Evolutionary conservation across 2,888 invertebrate species (phyloP), one percentile per base, ranked within the genome.

Genomic region (Acleris literana): DNA sequence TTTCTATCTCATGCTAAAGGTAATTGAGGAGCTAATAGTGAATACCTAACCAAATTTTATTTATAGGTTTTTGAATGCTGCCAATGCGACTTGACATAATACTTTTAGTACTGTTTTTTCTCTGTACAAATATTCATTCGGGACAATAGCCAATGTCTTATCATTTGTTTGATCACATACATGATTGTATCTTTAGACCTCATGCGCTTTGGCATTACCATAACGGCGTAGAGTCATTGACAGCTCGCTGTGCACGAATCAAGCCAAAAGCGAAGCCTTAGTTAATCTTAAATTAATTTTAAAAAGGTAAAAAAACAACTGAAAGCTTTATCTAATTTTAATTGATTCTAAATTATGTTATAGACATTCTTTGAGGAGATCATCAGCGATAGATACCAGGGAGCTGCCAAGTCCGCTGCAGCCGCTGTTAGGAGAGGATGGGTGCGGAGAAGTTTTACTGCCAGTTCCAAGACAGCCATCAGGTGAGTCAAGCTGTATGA

Each of bases 321-420:
- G 61, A 62, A 13, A n/a, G 25, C 13, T 9, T 0, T 44, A n/a
- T 0, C 17, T n/a, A 39, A 39, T 1, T 46, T 6, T 46, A 17
- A 46, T 46, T 46, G 7, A 46, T 17, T 43, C 3, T 39, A 13
- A 11, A 62, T 46, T 29, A 13, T 51, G 33, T 62, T 55, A 2
- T 62, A 90, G 91, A 87, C 82, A 93, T 84, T 80, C 91, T 9
- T 74, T 95, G 46, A 83, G 94, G 71, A 86, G 95, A 73, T 90
- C 94, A 0, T 94, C 94, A 56, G 95, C 95, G 0, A 93, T 95
- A 63, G 95, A 95, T 84, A 93, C 88, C 63, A 93, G 94, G 0
- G 92, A 93, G 73, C 74, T 92, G 53, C 92, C 91, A 5, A 90
- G 90, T 1, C 92, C 92, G 0, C 72, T 92, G 51, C 92, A 89